Evolutionary conservation across 2,888 invertebrate species (phyloP), one percentile per base, ranked within the genome.

Genomic region (Oscheius sp.): DNA sequence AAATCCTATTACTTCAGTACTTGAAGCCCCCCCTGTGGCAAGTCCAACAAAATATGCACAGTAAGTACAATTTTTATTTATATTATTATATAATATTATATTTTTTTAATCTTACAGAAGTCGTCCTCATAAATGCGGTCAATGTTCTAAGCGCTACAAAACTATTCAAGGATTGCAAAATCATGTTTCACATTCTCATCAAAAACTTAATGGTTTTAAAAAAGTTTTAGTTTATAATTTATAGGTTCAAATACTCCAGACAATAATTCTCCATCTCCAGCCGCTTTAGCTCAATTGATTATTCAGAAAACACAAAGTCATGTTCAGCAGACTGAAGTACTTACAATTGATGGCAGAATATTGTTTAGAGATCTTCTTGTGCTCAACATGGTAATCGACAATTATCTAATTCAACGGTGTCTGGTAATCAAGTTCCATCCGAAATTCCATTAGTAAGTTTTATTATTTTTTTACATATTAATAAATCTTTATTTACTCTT

Each of bases 121-220:
- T 28, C 54, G 62, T 2, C 66, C 71, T 4, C 67, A 68, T 63
- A 75, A 75, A 44, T 77, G 77, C 45, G 33, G 56, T 2, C 70
- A 67, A 33, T 77, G 77, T 50, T 67, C 73, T 5, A 77, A 77
- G 36, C 45, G 75, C 6, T 77, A 77, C 51, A 77, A 77, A 44
- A 74, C 77, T 17, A 26, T 61, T 2, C 57, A 67, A 17, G 77
- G 77, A 17, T 28, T 77, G n/a, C 68, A 72, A 12, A 74, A 75
- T 51, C 77, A 77, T 49, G 61, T 75, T 63, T 50, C 69, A 59
- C 41, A 68, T 17, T 57, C 74, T 0, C 77, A 77, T 68, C 73
- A 74, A 12, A 77, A 77, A 32, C 59, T 33, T 5, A 54, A 54
- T 24, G 33, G 54, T 54, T 17, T 12, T 5, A 47, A 47, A 47